These are phyloP conservation scores for Acanthurus lineatus DNA, from an alignment of 2,797 vertebrate species.

Conservation along the genomic window DNA sequence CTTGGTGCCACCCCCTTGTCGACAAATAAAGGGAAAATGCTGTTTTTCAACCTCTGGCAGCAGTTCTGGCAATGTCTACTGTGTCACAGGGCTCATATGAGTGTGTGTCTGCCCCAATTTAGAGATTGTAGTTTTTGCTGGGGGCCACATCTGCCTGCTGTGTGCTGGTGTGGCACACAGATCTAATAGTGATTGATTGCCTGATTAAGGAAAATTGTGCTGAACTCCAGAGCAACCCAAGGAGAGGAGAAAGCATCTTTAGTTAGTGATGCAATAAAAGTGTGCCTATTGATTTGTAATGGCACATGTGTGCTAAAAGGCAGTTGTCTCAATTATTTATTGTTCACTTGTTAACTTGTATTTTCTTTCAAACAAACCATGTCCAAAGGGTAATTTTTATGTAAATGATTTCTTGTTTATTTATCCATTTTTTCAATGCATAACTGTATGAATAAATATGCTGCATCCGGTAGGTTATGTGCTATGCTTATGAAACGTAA, in stretches of 20 bases:
- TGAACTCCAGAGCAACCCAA: conserved; percentile 75
- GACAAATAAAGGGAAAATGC: conserved; percentile 67
- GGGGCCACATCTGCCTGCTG: conserved; percentile 76
- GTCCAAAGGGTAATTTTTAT: background rate
- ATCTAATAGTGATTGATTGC: conserved; percentile 83
- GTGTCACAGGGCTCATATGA: conserved; percentile 66
- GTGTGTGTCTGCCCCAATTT: conserved; percentile 77
- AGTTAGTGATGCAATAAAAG: conserved; percentile 72
- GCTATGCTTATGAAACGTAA: background rate
- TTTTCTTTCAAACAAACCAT: conserved; percentile 16
- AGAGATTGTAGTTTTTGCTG: conserved; percentile 67
- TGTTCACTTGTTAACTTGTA: conserved; percentile 25
- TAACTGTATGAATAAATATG: background rate
- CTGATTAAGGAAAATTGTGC: conserved; percentile 78
- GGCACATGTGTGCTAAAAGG: conserved; percentile 42
- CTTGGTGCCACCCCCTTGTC: conserved; percentile 67
- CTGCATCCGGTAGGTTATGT: background rate
- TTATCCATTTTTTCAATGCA: background rate
- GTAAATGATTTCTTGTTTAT: background rate
- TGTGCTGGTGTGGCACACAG: conserved; percentile 62
- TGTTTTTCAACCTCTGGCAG: conserved; percentile 56
- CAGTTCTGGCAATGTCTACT: conserved; percentile 56
- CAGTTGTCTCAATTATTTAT: conserved; percentile 52
- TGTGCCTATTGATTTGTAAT: conserved; percentile 71
- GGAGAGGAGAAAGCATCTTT: conserved; percentile 70